phyloP scores from a whole-genome alignment of 2,113 vertebrate species.

The Periophthalmus modestus region DNA sequence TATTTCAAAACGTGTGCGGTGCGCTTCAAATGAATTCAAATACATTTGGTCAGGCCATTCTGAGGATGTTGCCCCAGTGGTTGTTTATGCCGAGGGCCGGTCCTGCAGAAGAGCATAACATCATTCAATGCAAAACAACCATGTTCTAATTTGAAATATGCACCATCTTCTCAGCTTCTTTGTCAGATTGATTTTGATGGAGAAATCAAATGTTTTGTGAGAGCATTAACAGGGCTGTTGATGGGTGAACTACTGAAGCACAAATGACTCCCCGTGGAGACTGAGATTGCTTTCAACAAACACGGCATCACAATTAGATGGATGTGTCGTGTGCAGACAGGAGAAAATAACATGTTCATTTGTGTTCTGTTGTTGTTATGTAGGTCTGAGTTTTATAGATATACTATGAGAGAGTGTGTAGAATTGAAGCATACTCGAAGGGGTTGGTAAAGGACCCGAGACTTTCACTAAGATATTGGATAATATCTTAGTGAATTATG shows the following conservation, averaged over 20 bases:
- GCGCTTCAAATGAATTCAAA: no score
- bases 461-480: no score
- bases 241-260: slow-evolving; percentile 4
- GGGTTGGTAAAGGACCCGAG: background rate
- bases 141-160: background rate
- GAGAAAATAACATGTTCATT: slow-evolving; percentile 7
- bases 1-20: no score
- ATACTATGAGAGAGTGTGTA: background rate
- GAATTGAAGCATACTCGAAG: background rate
- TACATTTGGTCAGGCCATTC: no score
- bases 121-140: background rate
- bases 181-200: background rate
- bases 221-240: slow-evolving; percentile 4
- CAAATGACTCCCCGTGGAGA: slow-evolving; percentile 1
- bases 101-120: no score
- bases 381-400: background rate
- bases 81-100: no score
- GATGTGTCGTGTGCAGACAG: background rate
- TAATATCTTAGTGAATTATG: no score
- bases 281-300: slow-evolving; percentile 6
- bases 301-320: background rate
- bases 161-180: background rate
- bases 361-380: background rate
- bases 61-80: no score
- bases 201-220: slow-evolving; percentile 7